These are phyloP conservation scores for Haemorhous mexicanus DNA, from an alignment of 2,113 vertebrate species.

Conservation along the genomic window DNA sequence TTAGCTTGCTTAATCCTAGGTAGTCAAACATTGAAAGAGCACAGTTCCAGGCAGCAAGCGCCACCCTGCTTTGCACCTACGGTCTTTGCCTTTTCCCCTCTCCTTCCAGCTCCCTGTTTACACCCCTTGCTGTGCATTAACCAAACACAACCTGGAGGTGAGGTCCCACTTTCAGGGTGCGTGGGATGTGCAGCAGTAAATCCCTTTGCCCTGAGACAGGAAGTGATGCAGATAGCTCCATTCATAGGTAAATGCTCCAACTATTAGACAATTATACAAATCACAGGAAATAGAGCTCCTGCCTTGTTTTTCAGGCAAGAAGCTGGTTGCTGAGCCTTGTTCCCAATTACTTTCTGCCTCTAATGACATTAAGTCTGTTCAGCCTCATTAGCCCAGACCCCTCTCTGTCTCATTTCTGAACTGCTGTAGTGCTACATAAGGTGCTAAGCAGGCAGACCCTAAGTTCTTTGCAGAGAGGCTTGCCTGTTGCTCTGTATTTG, in stretches of 20 bases:
- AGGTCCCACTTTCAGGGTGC: neutral
- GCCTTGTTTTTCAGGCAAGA: neutral
- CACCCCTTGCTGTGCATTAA: accelerated
- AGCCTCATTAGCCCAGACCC: neutral
- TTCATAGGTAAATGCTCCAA: neutral
- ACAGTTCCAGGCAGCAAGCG: neutral
- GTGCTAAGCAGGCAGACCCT: neutral
- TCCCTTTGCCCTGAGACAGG: neutral
- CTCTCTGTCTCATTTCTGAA: neutral
- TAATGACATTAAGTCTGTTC: neutral
- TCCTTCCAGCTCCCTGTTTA: neutral
- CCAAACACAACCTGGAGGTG: neutral
- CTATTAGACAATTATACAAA: neutral
- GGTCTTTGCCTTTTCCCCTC: neutral
- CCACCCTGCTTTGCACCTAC: accelerated
- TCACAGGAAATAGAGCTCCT: neutral
- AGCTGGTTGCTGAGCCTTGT: neutral
- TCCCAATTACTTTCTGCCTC: neutral
- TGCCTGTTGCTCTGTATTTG: neutral
- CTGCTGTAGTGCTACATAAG: neutral
- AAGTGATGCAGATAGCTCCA: neutral
- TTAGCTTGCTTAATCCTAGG: neutral
- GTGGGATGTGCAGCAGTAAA: neutral
- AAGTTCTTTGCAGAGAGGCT: neutral
- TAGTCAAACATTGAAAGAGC: neutral